Percentiles rank a stretch among this genome's conserved stretches.
These are phyloP conservation scores for Pseudococcus viburni DNA, from an alignment of 2,888 invertebrate species.

Conservation along the genomic window DNA sequence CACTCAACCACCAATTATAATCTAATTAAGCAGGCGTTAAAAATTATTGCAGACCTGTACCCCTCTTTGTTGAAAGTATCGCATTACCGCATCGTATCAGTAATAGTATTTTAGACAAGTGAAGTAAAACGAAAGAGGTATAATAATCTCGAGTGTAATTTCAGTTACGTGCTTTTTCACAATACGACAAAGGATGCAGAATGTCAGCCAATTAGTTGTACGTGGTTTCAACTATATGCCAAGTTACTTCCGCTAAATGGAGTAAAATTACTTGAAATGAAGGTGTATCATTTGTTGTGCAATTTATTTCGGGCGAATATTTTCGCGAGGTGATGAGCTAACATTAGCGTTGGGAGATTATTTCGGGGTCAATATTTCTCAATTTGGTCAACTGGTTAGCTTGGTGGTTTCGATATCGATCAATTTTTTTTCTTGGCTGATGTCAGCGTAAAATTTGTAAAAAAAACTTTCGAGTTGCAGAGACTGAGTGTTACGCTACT, in stretches of 20 bases:
- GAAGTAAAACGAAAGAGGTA: not conserved
- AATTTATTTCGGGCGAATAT: not conserved
- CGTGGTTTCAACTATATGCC: constrained; percentile 20
- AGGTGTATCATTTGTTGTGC: not conserved
- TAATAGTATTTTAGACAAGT: not conserved
- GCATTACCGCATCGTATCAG: not conserved
- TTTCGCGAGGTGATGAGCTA: not conserved
- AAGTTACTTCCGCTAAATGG: not conserved
- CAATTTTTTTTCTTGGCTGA: no score
- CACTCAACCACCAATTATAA: not conserved
- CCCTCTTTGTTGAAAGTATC: not conserved
- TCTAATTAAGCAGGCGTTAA: constrained; percentile 22
- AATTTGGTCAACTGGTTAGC: no score
- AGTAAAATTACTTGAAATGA: constrained; percentile 8
- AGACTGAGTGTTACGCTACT: no score
- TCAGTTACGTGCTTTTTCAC: constrained; percentile 29
- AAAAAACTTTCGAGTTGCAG: no score
- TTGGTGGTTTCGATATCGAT: no score
- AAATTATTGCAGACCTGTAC: not conserved
- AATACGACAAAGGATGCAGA: constrained; percentile 14
- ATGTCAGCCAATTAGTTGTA: constrained; percentile 25
- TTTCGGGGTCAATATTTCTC: not conserved
- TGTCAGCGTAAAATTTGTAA: no score
- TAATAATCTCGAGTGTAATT: not conserved
- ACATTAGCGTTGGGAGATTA: no score